Percentiles rank a stretch among this genome's conserved stretches.
phyloP scores from a whole-genome alignment of 2,888 invertebrate genomes.

The Lamellibrachia satsuma region DNA sequence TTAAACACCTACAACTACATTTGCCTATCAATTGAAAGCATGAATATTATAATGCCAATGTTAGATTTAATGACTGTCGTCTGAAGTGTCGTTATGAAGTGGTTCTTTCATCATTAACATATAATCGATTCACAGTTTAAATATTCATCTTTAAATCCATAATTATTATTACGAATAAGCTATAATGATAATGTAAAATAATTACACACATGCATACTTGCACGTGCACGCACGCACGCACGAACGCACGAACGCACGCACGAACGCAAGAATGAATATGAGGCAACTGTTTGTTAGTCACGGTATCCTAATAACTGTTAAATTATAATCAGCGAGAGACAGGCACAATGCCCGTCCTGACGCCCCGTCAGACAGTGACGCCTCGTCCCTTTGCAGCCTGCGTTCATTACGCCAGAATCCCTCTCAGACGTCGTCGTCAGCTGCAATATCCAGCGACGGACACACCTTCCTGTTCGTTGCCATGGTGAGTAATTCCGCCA shows the following conservation, averaged over 20 bases:
- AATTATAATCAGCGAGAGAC: background rate
- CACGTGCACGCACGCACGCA: too few species aligned
- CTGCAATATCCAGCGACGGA: background rate
- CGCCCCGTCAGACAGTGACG: background rate
- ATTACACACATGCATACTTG: too few species aligned
- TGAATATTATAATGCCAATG: too few species aligned
- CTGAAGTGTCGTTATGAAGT: too few species aligned
- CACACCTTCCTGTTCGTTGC: background rate
- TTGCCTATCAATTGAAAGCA: too few species aligned
- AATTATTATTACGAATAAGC: too few species aligned
- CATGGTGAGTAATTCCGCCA: background rate
- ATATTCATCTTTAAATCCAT: too few species aligned
- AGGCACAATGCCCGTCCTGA: background rate
- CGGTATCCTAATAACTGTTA: background rate
- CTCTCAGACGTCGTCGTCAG: background rate
- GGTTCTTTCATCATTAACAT: too few species aligned
- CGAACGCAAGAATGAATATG: background rate
- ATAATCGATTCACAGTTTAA: too few species aligned
- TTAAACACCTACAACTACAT: background rate
- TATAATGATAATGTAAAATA: too few species aligned
- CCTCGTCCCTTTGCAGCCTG: background rate
- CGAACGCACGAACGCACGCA: too few species aligned
- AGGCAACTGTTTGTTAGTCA: background rate
- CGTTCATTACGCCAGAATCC: background rate
- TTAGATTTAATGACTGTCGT: too few species aligned